A percentile compares a stretch with the other conserved stretches of the same genome.
Conservation (phyloP, 2,797 vertebrate genomes). For the Coluber constrictor region DNA sequence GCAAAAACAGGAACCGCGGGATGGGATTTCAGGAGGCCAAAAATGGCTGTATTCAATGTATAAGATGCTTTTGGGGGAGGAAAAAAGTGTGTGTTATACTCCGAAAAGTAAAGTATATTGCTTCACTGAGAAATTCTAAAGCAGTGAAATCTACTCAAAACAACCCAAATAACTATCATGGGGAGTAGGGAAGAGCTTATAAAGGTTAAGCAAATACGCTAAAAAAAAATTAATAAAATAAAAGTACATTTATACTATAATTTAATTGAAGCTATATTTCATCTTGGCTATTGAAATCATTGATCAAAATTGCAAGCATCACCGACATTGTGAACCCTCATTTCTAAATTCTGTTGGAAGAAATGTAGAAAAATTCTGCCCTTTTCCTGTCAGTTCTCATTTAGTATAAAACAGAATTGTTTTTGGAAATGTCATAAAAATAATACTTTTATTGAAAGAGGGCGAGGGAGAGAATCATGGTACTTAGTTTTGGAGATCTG, state of each 20-base stretch:
- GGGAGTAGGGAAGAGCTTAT: background rate
- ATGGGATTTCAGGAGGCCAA: no score
- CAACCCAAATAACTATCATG: background rate
- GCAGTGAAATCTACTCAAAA: background rate
- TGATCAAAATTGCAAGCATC: background rate
- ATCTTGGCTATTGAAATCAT: background rate
- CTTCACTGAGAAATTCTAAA: background rate
- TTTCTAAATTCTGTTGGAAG: conserved; percentile 17
- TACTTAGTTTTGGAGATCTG: background rate
- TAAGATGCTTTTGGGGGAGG: no score
- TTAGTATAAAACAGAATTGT: background rate
- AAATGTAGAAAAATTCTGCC: background rate
- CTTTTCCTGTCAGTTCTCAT: background rate
- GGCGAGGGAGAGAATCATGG: background rate
- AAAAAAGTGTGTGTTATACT: no score
- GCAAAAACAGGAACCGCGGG: no score
- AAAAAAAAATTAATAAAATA: background rate
- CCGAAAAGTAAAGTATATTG: background rate
- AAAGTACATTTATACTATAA: background rate
- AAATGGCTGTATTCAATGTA: no score
- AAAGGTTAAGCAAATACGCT: background rate
- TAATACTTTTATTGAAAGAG: background rate
- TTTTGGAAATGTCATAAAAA: background rate
- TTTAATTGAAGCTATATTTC: background rate
- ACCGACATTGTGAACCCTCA: background rate